Conservation (phyloP, 1,140 invertebrate species). For the Pseudomyrmex cubaensis region DNA sequence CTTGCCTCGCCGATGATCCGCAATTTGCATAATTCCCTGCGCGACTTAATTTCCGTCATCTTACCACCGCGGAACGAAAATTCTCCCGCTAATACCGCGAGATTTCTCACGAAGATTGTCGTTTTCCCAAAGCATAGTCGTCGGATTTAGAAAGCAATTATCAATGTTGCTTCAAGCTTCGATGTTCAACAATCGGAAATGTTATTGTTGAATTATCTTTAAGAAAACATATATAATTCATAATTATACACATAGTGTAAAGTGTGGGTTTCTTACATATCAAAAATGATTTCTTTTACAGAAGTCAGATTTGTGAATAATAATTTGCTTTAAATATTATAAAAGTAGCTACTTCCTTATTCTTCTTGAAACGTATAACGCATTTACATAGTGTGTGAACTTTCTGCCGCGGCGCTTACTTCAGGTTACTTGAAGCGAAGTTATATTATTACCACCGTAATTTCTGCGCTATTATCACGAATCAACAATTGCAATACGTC, state of each 20-base stretch:
- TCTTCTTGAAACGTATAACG: too few relatives aligned
- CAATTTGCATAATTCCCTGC: slow-evolving; percentile 70
- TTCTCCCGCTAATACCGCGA: slow-evolving; percentile 8
- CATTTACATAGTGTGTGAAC: neutral
- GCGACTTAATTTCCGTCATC: slow-evolving; percentile 68
- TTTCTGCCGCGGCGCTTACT: neutral
- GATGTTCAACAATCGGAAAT: slow-evolving; percentile 16
- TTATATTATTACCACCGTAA: neutral
- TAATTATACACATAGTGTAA: too few relatives aligned
- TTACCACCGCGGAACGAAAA: slow-evolving; percentile 29
- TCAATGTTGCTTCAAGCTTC: slow-evolving; percentile 3
- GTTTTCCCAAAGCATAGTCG: slow-evolving; percentile 17
- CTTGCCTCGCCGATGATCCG: slow-evolving; percentile 56
- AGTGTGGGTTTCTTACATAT: too few relatives aligned
- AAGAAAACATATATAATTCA: neutral
- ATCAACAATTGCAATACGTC: slow-evolving; percentile 37
- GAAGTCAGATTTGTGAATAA: too few relatives aligned
- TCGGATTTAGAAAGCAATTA: slow-evolving; percentile 37
- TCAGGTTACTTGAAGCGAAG: neutral
- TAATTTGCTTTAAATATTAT: too few relatives aligned
- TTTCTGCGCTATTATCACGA: slow-evolving; percentile 25
- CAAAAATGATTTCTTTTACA: too few relatives aligned
- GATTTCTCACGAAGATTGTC: slow-evolving; percentile 42
- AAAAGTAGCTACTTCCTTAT: too few relatives aligned
- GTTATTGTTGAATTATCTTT: neutral